A percentile compares a stretch with the other conserved stretches of the same genome.
phyloP scores from a whole-genome alignment of 2,113 vertebrate genomes.

The Ictalurus furcatus region DNA sequence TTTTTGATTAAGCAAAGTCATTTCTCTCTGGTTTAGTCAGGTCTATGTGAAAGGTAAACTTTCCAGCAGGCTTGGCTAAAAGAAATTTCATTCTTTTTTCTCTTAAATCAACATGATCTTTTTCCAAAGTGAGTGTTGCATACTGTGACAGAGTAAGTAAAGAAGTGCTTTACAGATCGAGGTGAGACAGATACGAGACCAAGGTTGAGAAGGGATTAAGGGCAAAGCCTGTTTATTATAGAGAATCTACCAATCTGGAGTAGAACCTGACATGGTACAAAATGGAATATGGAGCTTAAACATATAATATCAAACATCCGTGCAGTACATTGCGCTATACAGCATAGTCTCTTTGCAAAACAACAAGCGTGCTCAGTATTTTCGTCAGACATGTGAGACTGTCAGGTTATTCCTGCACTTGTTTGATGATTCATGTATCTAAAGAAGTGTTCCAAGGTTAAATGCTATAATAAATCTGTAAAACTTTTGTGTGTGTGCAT shows the following conservation, averaged over 20 bases:
- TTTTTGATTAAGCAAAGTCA: slow-evolving; percentile 36
- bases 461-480: not conserved
- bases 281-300: not conserved
- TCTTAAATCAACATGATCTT: not conserved
- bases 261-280: not conserved
- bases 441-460: not conserved
- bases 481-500: not conserved
- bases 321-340: not conserved
- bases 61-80: not conserved
- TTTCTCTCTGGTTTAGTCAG: slow-evolving; percentile 7
- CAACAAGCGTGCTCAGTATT: not conserved
- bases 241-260: not conserved
- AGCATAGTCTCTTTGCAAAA: not conserved
- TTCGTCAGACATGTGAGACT: not conserved
- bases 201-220: not conserved
- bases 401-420: not conserved
- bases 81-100: not conserved
- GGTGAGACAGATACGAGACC: not conserved
- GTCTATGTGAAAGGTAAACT: not conserved
- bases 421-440: not conserved
- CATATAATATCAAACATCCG: not conserved
- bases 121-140: not conserved
- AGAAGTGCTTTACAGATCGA: not conserved
- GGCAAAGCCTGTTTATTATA: too few relatives aligned
- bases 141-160: not conserved